Conservation (phyloP, 1,140 invertebrate genomes). For the Brachionus asplanchnoidis region DNA sequence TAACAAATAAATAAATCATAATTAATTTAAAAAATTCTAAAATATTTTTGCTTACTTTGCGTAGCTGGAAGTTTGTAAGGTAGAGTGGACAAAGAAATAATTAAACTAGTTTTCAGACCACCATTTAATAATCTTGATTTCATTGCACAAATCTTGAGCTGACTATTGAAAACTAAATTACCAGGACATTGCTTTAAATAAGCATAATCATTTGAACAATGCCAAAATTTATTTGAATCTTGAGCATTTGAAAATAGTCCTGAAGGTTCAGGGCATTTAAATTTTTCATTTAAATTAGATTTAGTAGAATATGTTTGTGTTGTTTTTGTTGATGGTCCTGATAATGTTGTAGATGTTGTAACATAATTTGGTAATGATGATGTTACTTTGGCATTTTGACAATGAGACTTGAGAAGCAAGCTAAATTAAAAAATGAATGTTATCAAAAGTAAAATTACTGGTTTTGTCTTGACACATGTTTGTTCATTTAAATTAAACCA, state of each 20-base stretch:
- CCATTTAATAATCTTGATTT: neutral
- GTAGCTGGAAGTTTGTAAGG: neutral
- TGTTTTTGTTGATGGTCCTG: neutral
- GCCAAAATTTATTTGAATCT: conserved; percentile 7
- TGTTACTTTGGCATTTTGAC: neutral
- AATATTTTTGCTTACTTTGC: neutral
- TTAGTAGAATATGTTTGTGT: neutral
- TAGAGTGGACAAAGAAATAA: neutral
- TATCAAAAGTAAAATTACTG: neutral
- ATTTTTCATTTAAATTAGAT: neutral
- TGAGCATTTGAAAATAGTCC: neutral
- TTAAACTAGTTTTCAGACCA: neutral
- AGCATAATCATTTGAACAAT: neutral
- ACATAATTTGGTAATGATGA: neutral
- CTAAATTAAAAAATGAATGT: neutral
- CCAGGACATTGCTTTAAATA: conserved; percentile 13
- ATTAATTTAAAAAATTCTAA: neutral
- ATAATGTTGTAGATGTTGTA: neutral
- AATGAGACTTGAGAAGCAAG: neutral
- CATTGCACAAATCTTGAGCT: neutral
- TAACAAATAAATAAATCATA: too few species aligned
- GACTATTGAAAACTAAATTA: neutral
- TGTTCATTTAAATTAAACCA: neutral
- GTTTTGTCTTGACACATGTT: neutral
- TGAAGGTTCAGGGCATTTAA: neutral